Evolutionary conservation across 2,113 vertebrate species (phyloP), one percentile per base, ranked within the genome.

Genomic region (Mus spicilegus): DNA sequence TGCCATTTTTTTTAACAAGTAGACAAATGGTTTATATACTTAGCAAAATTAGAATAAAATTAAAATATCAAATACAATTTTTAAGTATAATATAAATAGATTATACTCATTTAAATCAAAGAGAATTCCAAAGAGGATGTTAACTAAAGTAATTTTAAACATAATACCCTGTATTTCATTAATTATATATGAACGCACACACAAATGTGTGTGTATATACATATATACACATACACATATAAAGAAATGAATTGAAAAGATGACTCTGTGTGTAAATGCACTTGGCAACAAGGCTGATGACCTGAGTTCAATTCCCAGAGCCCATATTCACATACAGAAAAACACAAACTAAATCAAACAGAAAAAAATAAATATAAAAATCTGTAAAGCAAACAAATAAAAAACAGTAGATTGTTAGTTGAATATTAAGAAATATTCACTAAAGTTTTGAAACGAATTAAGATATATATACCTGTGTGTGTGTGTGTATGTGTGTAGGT

Each of bases 391-490:
- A 91, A 94, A 19, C 42, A 42, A 42, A 42, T 42, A 42, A 42
- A 42, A 42, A 42, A 42, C 56, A 80, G 10, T 42, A 87, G 13
- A 1, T 84, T 90, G 84, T 36, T 63, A 89, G 12, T 86, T 77
- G 16, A 72, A 39, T 77, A 26, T 77, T 56, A 70, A 70, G 19
- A 86, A 90, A 85, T 63, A 94, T 54, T 96, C 28, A 90, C 30
- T 82, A 11, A 14, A 88, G 67, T 61, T 94, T 96, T 78, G 11
- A 88, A 93, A 80, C 39, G 82, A 56, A 91, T 80, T 87, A 42
- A 42, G 42, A 42, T 70, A 73, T 7, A 65, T 5, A 6, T 51
- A 84, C 61, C 67, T 39, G 51, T 72, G 3, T 51, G 51, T 51
- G 51, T 51, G 51, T 51, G 51, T 51, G 11, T 11, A 5, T 51